Base-by-base conservation (phyloP, 2,888 invertebrate genomes). In the Papilio protenor region DNA sequence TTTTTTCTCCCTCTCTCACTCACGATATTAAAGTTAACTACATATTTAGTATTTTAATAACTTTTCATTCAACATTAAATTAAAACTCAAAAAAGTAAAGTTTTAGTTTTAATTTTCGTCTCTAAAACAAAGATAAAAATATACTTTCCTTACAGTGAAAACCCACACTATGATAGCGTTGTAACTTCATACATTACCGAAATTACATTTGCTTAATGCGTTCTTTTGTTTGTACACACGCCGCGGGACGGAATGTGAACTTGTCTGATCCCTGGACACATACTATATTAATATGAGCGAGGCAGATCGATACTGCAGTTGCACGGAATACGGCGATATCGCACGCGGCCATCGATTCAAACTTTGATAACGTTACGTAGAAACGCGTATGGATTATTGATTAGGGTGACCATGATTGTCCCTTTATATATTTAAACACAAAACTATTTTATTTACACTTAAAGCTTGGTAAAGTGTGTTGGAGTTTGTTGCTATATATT, bases 351-450 rank as follows among this genome's bases (percentile, higher is more conserved):
- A 73, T 73, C 77, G 77, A 73, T 77, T 77, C 45, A 47, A 77
- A 57, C 66, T 57, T 71, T 23, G 72, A 76, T 72, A 76, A 76
- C 27, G 71, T 72, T 64, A 72, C 80, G 77, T 79, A 72, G 77
- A 77, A 79, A 80, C 77, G 70, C 66, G 78, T 77, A 79, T 59
- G 27, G 77, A 79, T 79, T 80, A 79, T 75, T 77, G 52, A 27
- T 4, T 77, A 55, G 73, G 40, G 73, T 73, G 57, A 77, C 73
- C 66, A 77, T 27, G 33, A 71, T 49, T 27, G 1, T 18, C 66
- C 23, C 23, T 49, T 11, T 40, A 47, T 23, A 5, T 12, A n/a
- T 45, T 45, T 18, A 18, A 45, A 27, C 2, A 16, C 2, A 16
- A 14, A 23, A 33, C 33, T 33, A 21, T 12, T 27, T 61, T 11